Evolutionary conservation across 2,888 invertebrate species (phyloP), one percentile per base, ranked within the genome.

Genomic region (Argyresthia albistria): DNA sequence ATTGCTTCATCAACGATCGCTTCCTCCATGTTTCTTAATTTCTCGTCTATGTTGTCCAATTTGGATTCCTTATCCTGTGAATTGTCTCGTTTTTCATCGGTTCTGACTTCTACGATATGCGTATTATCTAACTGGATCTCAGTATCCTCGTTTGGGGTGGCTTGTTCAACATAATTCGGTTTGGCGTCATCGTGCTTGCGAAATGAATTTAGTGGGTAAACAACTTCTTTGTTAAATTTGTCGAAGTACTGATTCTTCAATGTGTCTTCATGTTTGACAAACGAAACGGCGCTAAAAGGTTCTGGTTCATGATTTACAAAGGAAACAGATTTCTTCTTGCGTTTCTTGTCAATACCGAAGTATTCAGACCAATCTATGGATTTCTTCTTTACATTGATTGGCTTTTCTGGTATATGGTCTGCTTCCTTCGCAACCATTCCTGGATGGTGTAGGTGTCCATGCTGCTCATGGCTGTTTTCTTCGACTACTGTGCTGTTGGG

Each of bases 331-430:
- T 93, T 92, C 73, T 93, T 94, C 73, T 90, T 91, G 55, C 95
- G 91, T 57, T 92, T 36, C 43, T 25, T 90, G 70, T 96, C 95
- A 56, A 95, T 90, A 0, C 96, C 96, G 66, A 96, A 95, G 67
- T 96, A 95, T 63, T 95, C 92, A 0, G 94, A 93, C 96, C 95
- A 96, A 65, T 95, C 92, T 55, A 96, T 90, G 0, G 94, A 94
- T 72, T 95, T 96, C 76, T 95, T 95, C 57, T 92, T 91, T 8
- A 94, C 73, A 35, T 84, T 81, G 43, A 90, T 84, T 8, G 86
- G 80, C 59, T 87, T 89, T 37, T 42, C 50, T 11, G 37, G 46
- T 15, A 25, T 14, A 35, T 48, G 48, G 8, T 43, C 53, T 43
- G 59, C 53, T 56, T 67, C 73, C 60, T 73, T 68, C 0, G 71